phyloP scores from a whole-genome alignment of 1,140 invertebrate species.

The Ridgeia piscesae region DNA sequence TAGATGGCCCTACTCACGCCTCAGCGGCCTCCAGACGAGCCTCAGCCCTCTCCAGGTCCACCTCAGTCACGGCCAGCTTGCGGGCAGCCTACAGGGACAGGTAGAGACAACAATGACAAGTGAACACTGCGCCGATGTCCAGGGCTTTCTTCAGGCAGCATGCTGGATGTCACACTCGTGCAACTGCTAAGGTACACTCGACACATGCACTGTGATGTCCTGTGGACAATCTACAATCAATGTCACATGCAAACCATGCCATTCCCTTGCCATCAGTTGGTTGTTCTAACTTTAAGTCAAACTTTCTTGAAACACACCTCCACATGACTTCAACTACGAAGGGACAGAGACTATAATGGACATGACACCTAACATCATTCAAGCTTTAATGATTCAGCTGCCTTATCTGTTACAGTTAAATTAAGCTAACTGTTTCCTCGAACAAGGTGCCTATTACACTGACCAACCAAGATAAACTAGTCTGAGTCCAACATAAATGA shows the following conservation, averaged over 20 bases:
- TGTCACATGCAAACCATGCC: neutral
- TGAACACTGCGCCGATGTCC: neutral
- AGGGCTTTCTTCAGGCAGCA: neutral
- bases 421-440: neutral
- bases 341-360: neutral
- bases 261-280: neutral
- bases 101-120: neutral
- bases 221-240: neutral
- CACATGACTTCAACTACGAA: neutral
- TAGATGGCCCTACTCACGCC: constrained; percentile 72
- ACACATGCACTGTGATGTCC: neutral
- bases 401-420: neutral
- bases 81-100: constrained; percentile 84
- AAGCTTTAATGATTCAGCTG: neutral
- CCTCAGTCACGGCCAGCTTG: constrained; percentile 99
- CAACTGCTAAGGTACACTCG: neutral
- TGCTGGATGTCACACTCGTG: neutral
- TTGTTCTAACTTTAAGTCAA: neutral
- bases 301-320: neutral
- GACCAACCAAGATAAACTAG: neutral
- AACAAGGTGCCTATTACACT: no score
- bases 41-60: constrained; percentile 99
- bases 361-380: neutral
- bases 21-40: constrained; percentile 99
- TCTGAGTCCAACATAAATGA: neutral